A percentile compares a stretch with the other conserved stretches of the same genome.
These are phyloP conservation scores for Channallabes apus DNA, from an alignment of 2,797 vertebrate genomes.

Conservation along the genomic window DNA sequence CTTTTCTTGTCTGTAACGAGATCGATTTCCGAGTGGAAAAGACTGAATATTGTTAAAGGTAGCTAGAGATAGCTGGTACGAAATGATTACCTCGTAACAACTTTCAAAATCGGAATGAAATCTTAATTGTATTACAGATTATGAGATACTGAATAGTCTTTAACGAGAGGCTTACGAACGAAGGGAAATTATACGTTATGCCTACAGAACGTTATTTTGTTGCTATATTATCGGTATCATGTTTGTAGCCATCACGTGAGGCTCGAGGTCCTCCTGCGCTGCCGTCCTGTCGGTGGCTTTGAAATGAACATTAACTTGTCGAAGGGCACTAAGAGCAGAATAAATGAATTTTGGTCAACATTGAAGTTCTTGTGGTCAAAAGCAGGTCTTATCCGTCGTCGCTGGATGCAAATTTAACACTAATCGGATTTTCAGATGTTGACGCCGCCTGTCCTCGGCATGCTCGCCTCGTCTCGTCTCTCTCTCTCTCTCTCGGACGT, in stretches of 20 bases:
- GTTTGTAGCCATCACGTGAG: background rate
- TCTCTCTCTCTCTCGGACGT: conserved; percentile 11
- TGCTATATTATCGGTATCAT: no score
- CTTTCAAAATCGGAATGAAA: no score
- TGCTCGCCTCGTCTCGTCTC: conserved; percentile 1
- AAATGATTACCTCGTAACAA: no score
- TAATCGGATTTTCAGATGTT: conserved; percentile 22
- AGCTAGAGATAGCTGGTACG: background rate
- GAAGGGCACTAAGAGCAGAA: background rate
- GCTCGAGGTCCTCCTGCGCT: background rate
- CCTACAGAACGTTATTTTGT: no score
- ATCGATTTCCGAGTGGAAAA: no score
- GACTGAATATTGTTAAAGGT: background rate
- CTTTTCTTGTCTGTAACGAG: background rate
- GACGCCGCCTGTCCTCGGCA: conserved; percentile 16
- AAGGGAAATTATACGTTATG: no score
- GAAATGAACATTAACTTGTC: background rate
- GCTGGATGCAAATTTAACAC: background rate
- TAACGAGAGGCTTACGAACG: no score
- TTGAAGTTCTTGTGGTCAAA: background rate
- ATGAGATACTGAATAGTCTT: no score
- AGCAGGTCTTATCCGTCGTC: background rate
- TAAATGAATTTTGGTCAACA: background rate
- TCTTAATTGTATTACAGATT: no score
- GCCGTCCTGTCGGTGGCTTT: background rate